Percentiles rank a stretch among this genome's conserved stretches.
Conservation (phyloP, 37 sponge, comb jelly and placozoan genomes). For the Chondrilla cf. caribensis region DNA sequence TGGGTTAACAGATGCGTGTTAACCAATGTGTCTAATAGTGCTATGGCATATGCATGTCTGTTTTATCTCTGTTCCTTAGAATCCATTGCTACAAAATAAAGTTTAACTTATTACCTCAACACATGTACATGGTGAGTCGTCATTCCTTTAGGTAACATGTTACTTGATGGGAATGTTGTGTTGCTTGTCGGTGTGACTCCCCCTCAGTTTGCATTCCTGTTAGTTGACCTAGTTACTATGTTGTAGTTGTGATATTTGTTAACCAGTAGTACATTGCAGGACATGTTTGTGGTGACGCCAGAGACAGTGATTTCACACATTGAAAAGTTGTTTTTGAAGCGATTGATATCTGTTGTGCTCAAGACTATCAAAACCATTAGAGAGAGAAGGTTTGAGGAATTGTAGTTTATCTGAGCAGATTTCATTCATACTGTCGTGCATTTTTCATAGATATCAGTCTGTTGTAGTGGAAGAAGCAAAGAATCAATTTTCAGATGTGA, state of each 20-base stretch:
- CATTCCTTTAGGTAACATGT: background rate
- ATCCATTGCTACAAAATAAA: constrained; percentile 40
- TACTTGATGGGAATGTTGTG: too few species aligned
- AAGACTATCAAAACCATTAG: constrained; percentile 49
- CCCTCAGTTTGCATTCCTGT: too few species aligned
- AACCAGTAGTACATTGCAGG: constrained; percentile 12
- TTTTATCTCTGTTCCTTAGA: background rate
- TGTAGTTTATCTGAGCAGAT: too few species aligned
- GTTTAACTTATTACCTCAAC: constrained; percentile 50
- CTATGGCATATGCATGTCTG: background rate
- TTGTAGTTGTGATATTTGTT: background rate
- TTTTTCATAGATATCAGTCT: too few species aligned
- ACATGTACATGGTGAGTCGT: constrained; percentile 48
- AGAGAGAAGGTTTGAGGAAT: constrained; percentile 48
- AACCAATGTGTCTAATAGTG: background rate
- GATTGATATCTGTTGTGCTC: constrained; percentile 40
- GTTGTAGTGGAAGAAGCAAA: too few species aligned
- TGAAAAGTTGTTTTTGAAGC: constrained; percentile 60
- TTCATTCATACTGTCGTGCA: too few species aligned
- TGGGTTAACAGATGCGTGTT: background rate
- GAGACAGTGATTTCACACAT: constrained; percentile 32
- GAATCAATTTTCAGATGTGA: too few species aligned
- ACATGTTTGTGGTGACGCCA: constrained; percentile 58
- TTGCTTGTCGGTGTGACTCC: too few species aligned
- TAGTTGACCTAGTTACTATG: background rate